These are phyloP conservation scores for Coregonus ussuriensis DNA, from an alignment of 2,797 vertebrate genomes.

Conservation along the genomic window DNA sequence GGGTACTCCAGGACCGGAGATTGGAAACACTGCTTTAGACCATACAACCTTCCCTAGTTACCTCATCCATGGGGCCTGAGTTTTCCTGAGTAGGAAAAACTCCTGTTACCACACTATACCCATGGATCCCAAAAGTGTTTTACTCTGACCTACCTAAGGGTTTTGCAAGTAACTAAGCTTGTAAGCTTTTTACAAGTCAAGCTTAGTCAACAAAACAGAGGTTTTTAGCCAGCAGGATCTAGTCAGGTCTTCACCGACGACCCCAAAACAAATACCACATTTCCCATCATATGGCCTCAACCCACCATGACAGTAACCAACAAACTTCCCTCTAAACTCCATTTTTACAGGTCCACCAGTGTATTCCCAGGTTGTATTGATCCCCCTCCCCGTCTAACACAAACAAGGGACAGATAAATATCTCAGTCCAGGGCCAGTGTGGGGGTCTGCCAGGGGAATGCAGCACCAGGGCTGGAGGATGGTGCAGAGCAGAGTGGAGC, in stretches of 20 bases:
- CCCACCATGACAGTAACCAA: neutral
- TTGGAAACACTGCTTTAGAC: neutral
- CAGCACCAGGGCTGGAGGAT: neutral
- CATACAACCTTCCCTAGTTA: neutral
- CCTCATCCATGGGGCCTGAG: neutral
- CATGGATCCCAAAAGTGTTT: neutral
- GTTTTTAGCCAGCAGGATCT: neutral
- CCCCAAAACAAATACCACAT: neutral
- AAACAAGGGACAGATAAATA: slow-evolving; percentile 41
- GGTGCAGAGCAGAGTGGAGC: neutral
- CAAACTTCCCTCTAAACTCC: neutral
- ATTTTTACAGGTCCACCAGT: slow-evolving; percentile 35
- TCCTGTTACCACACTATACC: too few species aligned
- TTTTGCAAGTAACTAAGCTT: neutral
- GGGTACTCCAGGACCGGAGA: too few species aligned
- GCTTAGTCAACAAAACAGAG: neutral
- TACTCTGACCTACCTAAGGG: neutral
- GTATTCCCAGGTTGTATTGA: slow-evolving; percentile 33
- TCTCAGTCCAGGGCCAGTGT: slow-evolving; percentile 27
- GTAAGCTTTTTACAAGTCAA: neutral
- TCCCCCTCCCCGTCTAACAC: slow-evolving; percentile 36
- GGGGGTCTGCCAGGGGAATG: slow-evolving; percentile 30
- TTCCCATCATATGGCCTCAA: neutral
- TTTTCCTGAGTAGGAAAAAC: too few species aligned
- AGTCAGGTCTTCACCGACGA: neutral